Evolutionary conservation across 2,797 vertebrate species (phyloP).

Genomic region (Rhinichthys osculus): DNA sequence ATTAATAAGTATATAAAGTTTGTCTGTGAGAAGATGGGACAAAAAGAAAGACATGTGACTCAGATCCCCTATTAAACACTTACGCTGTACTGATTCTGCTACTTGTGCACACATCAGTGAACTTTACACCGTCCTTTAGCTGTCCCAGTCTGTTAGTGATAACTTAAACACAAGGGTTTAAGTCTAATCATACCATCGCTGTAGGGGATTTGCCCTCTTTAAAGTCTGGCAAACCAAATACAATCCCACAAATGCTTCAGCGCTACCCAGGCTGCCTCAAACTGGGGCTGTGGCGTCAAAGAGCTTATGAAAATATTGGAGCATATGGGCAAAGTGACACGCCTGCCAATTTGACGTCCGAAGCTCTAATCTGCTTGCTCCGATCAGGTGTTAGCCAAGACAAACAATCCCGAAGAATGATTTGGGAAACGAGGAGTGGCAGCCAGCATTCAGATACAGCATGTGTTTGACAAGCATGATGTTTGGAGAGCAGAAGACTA

Average conservation of each 20-base stretch:
- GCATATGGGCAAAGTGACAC: slow-evolving; percentile 50
- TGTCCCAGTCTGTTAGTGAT: slow-evolving; percentile 37
- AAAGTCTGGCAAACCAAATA: slow-evolving; percentile 53
- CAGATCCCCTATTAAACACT: background rate
- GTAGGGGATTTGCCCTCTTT: slow-evolving; percentile 49
- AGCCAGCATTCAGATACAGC: background rate
- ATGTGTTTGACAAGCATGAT: slow-evolving; percentile 28
- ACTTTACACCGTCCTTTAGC: slow-evolving; percentile 5
- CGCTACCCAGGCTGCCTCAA: slow-evolving; percentile 23
- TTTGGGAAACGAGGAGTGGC: slow-evolving; percentile 11
- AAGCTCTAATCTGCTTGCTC: slow-evolving; percentile 50
- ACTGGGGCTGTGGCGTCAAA: slow-evolving; percentile 50
- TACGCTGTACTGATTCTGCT: background rate
- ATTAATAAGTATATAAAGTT: background rate
- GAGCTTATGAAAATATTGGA: slow-evolving; percentile 52
- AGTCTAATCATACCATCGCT: slow-evolving; percentile 53
- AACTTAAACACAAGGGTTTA: slow-evolving; percentile 33
- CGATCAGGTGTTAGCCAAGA: slow-evolving; percentile 48
- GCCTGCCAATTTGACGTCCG: slow-evolving; percentile 50
- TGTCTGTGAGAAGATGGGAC: background rate
- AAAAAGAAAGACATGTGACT: background rate
- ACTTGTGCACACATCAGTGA: background rate
- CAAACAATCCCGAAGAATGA: slow-evolving; percentile 32
- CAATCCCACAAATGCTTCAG: slow-evolving; percentile 39
- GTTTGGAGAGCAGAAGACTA: background rate